Percentiles rank a stretch among this genome's conserved stretches.
Evolutionary conservation across 2,113 vertebrate genomes (phyloP).

Genomic region (Corvus cornix): DNA sequence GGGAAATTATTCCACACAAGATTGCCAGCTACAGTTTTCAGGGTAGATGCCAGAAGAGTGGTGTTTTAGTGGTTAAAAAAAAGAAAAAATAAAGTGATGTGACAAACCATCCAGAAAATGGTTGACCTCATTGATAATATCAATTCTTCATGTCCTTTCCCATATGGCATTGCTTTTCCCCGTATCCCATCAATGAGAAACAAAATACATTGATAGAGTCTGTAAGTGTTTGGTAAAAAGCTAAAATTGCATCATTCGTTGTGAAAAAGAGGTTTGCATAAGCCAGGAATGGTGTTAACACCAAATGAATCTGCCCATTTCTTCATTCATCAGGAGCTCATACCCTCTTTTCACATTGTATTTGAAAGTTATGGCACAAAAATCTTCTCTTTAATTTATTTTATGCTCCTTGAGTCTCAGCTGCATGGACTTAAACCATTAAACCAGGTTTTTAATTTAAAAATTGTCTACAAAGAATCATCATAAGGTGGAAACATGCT

Average conservation of each 20-base stretch:
- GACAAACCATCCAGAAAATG: background rate
- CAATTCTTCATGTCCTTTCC: background rate
- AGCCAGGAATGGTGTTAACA: background rate
- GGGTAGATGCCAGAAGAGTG: background rate
- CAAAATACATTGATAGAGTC: background rate
- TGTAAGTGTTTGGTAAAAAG: background rate
- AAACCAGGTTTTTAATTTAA: background rate
- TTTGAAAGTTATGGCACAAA: background rate
- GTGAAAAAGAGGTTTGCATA: background rate
- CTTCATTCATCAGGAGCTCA: background rate
- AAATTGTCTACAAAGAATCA: background rate
- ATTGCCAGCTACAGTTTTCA: background rate
- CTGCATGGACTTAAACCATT: background rate
- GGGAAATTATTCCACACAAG: background rate
- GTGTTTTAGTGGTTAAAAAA: background rate
- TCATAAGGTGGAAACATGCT: background rate
- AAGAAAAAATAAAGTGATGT: background rate
- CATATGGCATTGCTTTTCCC: background rate
- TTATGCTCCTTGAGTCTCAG: background rate
- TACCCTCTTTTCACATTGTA: background rate
- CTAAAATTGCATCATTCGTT: background rate
- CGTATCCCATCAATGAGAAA: background rate
- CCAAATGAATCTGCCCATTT: fast-evolving
- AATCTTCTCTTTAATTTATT: background rate
- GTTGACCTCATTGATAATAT: background rate